These are phyloP conservation scores for Atta texana DNA, from an alignment of 1,140 invertebrate species.

Conservation along the genomic window DNA sequence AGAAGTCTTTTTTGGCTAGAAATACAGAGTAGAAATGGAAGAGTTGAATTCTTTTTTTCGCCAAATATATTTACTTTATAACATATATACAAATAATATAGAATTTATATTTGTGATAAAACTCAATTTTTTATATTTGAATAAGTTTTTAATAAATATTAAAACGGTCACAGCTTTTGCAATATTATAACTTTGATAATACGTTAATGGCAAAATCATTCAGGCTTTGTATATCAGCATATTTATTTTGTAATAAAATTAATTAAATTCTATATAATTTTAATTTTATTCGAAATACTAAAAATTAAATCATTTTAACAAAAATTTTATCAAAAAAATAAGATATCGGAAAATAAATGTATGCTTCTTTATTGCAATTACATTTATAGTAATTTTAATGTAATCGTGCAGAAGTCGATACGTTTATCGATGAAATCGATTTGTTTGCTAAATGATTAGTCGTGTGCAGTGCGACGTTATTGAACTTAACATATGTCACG, in stretches of 20 bases:
- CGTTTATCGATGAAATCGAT: slow-evolving; percentile 28
- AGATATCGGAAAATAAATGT: neutral
- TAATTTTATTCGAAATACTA: neutral
- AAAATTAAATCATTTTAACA: neutral
- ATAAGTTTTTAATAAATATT: too few relatives aligned
- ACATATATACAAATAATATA: neutral
- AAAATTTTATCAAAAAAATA: neutral
- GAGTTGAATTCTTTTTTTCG: neutral
- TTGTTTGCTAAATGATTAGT: slow-evolving; percentile 19
- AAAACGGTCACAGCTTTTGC: too few relatives aligned
- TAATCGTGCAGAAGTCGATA: neutral
- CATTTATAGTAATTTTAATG: slow-evolving; percentile 1
- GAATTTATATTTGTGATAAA: neutral
- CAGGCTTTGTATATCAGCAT: too few relatives aligned
- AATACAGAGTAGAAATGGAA: neutral
- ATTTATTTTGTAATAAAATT: too few relatives aligned
- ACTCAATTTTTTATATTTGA: neutral
- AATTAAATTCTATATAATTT: too few relatives aligned
- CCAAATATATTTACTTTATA: neutral
- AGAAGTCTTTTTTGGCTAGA: neutral
- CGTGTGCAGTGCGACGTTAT: neutral
- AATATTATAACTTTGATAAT: too few relatives aligned
- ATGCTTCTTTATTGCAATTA: neutral
- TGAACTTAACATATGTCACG: slow-evolving; percentile 11
- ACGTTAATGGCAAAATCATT: too few relatives aligned